phyloP scores from a whole-genome alignment of 2,888 invertebrate genomes.

The Microchrysa polita region DNA sequence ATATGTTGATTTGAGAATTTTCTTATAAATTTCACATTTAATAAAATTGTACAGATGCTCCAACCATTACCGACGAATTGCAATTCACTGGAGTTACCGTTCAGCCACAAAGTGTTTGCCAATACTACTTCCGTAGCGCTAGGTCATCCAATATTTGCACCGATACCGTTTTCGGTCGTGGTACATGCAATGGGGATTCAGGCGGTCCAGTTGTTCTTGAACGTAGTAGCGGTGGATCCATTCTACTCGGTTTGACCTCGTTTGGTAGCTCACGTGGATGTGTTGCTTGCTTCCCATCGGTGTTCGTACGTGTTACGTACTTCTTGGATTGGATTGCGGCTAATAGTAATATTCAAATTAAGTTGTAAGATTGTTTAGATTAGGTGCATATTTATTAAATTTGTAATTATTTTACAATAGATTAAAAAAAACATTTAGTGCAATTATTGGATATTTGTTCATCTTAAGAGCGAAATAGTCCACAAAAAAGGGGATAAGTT shows the following conservation, averaged over 20 bases:
- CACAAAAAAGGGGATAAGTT: too few relatives aligned
- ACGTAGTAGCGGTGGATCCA: slow-evolving; percentile 47
- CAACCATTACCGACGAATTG: slow-evolving; percentile 22
- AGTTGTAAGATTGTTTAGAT: too few relatives aligned
- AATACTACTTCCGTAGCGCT: background rate
- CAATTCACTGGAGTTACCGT: slow-evolving; percentile 17
- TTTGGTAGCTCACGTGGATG: slow-evolving; percentile 62
- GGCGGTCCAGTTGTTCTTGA: slow-evolving; percentile 58
- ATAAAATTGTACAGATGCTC: slow-evolving; percentile 2
- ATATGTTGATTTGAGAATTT: too few relatives aligned
- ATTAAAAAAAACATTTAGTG: too few relatives aligned
- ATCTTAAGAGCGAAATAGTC: too few relatives aligned
- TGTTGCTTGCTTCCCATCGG: slow-evolving; percentile 52
- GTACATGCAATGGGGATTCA: slow-evolving; percentile 66
- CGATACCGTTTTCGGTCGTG: slow-evolving; percentile 55
- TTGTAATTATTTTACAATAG: too few relatives aligned
- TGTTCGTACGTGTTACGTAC: slow-evolving; percentile 23
- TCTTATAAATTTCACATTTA: background rate
- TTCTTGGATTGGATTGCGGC: slow-evolving; percentile 37
- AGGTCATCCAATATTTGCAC: slow-evolving; percentile 36
- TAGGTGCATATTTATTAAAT: too few relatives aligned
- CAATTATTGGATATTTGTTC: too few relatives aligned
- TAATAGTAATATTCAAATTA: slow-evolving; percentile 37
- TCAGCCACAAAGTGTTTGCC: background rate
- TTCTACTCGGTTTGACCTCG: slow-evolving; percentile 61